phyloP scores from a whole-genome alignment of 2,888 invertebrate species.

The Xylophagus ater region DNA sequence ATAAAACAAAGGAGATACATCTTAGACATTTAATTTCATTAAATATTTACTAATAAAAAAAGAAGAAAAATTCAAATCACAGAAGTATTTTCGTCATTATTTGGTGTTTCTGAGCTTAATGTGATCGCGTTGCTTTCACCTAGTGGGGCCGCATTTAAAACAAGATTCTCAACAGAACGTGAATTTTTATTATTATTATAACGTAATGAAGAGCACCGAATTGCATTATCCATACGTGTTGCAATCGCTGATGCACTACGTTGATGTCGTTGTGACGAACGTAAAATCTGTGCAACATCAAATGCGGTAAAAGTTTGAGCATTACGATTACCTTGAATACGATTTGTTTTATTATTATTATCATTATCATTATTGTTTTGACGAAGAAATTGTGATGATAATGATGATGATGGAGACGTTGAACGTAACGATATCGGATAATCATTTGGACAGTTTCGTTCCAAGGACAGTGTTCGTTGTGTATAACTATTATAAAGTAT shows the following conservation, averaged over 20 bases:
- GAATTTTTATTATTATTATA: constrained; percentile 19
- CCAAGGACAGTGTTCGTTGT: constrained; percentile 28
- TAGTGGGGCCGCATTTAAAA: constrained; percentile 32
- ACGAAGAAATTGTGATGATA: constrained; percentile 11
- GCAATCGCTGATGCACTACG: constrained; percentile 19
- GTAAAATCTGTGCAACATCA: constrained; percentile 33
- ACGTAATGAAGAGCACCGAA: constrained; percentile 13
- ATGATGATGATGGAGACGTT: constrained; percentile 10
- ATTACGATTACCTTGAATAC: constrained; percentile 7
- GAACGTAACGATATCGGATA: constrained; percentile 12
- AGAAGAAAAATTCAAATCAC: no score
- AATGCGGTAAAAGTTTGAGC: constrained; percentile 27
- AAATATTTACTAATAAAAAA: no score
- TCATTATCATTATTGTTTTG: constrained; percentile 6
- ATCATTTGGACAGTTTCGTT: constrained; percentile 23
- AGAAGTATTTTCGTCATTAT: constrained; percentile 28
- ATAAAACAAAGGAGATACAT: no score
- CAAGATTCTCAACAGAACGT: constrained; percentile 33
- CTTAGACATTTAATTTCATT: no score
- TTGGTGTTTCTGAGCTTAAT: constrained; percentile 9
- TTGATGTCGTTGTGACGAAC: constrained; percentile 25
- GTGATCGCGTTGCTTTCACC: constrained; percentile 30
- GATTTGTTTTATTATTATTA: no score
- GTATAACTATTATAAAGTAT: constrained; percentile 21
- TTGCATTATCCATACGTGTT: constrained; percentile 17